Evolutionary conservation across 2,797 vertebrate genomes (phyloP), one percentile per base, ranked within the genome.

Genomic region (Eutrigla gurnardus): DNA sequence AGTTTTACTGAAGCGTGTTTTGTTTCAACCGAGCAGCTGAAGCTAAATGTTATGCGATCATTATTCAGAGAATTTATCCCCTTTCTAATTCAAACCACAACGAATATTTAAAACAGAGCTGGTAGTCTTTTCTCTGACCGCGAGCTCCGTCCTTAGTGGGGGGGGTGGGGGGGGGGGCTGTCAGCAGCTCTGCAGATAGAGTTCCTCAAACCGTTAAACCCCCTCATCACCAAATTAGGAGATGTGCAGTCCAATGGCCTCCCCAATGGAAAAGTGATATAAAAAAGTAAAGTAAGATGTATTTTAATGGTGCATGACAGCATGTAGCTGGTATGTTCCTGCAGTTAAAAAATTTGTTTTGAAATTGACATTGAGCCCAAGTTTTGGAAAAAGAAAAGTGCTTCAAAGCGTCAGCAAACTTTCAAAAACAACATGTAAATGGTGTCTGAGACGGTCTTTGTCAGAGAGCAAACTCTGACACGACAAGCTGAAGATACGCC

Each of bases 11-110:
- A 17, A 81, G 77, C 77, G 91, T 90, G 92, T 93, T 94, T 93
- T 75, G 91, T 93, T 94, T 93, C 89, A 91, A 76, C 76, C 75
- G 11, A 88, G 78, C 79, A 86, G 89, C 73, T 84, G 72, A 83
- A 88, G 89, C 84, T 87, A 91, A 94, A 94, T 90, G 89, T 93
- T 94, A 93, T 89, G 84, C 73, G 81, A 93, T 93, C 87, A 90
- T 92, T 91, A 91, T 92, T 91, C 89, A 87, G 86, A 87, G 79
- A 92, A 92, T 91, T 91, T 87, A 92, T 88, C 84, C 89, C 57
- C 77, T 84, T 88, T 90, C 81, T 92, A 91, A 92, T 91, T 91
- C 80, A 91, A 94, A 92, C 91, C 92, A 86, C 90, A 88, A 75
- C 33, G 70, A 88, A 86, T 81, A 87, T 85, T 88, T 80, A 83